Base-by-base conservation (phyloP, 30 jellyfish, hydroid and myxozoan species). In the Sanderia malayensis region DNA sequence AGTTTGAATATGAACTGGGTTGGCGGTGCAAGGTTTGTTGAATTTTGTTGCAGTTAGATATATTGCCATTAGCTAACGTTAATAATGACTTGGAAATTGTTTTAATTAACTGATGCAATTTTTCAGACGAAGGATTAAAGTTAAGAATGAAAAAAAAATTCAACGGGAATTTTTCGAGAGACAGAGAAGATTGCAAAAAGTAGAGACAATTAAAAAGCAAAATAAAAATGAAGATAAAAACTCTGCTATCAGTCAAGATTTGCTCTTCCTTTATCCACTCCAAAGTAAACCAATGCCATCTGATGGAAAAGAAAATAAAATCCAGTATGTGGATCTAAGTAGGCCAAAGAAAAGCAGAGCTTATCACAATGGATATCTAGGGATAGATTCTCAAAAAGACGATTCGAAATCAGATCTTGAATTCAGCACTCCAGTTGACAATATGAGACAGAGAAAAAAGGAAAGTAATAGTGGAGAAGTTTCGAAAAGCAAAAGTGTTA, bases 1-100 rank as follows among this genome's bases (percentile, higher is more conserved):
- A n/a, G n/a, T n/a, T n/a, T n/a, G n/a, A n/a, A n/a, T 6, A 86
- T 86, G 96, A 86, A 86, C 55, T 86, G 96, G 96, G 96, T 86
- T 59, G 96, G 96, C 0, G 96, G 96, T 19, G 87, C 86, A 61
- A 77, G 96, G 96, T 86, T 6, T 37, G 52, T n/a, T n/a, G n/a
- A n/a, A n/a, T n/a, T n/a, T n/a, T n/a, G n/a, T n/a, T n/a, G n/a
- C n/a, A n/a, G n/a, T n/a, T n/a, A n/a, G n/a, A n/a, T n/a, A n/a
- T n/a, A n/a, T n/a, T n/a, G n/a, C n/a, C n/a, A n/a, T n/a, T n/a
- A n/a, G n/a, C n/a, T n/a, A n/a, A n/a, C n/a, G n/a, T n/a, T n/a
- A n/a, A n/a, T n/a, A n/a, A n/a, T n/a, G n/a, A n/a, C n/a, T n/a
- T n/a, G n/a, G n/a, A n/a, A n/a, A n/a, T n/a, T n/a, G n/a, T n/a